Conservation (phyloP, 2,113 vertebrate genomes). For the Calonectris borealis region DNA sequence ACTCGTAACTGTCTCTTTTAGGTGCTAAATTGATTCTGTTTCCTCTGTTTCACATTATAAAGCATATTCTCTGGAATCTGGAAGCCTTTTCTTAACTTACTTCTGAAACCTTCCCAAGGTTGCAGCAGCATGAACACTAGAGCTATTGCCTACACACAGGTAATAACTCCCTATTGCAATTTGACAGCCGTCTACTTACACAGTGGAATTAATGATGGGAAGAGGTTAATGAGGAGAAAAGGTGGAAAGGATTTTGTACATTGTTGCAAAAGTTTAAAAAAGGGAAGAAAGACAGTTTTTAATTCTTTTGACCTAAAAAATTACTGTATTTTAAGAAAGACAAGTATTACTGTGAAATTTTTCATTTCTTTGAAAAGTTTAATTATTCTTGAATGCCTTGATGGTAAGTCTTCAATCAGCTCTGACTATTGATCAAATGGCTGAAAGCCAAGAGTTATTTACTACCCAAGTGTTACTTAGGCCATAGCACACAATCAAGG, state of each 20-base stretch:
- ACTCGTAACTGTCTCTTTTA: neutral
- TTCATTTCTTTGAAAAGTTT: neutral
- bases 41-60: neutral
- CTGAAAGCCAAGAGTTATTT: conserved; percentile 27
- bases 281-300: neutral
- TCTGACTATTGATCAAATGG: neutral
- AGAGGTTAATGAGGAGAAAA: neutral
- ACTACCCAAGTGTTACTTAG: conserved; percentile 3
- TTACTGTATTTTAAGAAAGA: neutral
- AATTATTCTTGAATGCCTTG: neutral
- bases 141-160: neutral
- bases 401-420: neutral
- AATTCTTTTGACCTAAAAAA: neutral
- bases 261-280: neutral
- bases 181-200: neutral
- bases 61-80: neutral
- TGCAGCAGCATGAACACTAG: neutral
- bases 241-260: neutral
- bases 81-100: neutral
- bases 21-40: neutral
- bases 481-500: neutral
- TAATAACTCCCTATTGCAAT: neutral
- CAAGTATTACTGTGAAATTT: neutral
- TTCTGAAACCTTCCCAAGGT: neutral
- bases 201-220: neutral